A percentile compares a stretch with the other conserved stretches of the same genome.
phyloP scores from a whole-genome alignment of 1,140 invertebrate species.

The Solenopsis invicta region DNA sequence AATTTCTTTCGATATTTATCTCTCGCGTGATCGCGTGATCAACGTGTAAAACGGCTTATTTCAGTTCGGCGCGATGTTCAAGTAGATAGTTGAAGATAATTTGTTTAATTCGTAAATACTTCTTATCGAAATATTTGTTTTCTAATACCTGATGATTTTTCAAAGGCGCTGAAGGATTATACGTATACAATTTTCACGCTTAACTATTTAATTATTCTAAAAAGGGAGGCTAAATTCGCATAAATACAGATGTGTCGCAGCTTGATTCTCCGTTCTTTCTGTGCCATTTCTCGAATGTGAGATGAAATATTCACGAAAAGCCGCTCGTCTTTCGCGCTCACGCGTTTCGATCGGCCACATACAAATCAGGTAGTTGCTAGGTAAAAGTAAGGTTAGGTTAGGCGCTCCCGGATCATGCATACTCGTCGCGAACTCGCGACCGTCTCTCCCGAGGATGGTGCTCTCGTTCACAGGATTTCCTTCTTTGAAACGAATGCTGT shows the following conservation, averaged over 20 bases:
- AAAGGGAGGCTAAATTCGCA: not conserved
- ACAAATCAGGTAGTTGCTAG: not conserved
- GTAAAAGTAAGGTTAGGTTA: conserved; percentile 30
- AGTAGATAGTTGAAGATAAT: not conserved
- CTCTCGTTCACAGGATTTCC: conserved; percentile 56
- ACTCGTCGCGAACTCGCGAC: not conserved
- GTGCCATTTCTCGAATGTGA: not conserved
- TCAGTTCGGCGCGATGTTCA: not conserved
- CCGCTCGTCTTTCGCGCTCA: not conserved
- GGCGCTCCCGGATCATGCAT: not conserved
- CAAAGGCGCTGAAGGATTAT: not conserved
- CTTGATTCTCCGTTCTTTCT: not conserved
- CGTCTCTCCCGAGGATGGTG: conserved; percentile 39
- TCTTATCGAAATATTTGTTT: not conserved
- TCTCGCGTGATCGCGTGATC: not conserved
- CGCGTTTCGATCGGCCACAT: not conserved
- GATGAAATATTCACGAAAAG: not conserved
- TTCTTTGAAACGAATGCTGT: conserved; percentile 63
- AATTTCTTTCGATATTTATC: not conserved
- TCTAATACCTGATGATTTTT: not conserved
- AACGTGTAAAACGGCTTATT: not conserved
- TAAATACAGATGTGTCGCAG: not conserved
- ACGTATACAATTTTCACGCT: too few relatives aligned
- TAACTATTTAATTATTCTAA: not conserved
- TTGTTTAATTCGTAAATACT: not conserved